These are phyloP conservation scores for Camelus dromedarius DNA, from an alignment of 2,113 vertebrate genomes.

Conservation along the genomic window DNA sequence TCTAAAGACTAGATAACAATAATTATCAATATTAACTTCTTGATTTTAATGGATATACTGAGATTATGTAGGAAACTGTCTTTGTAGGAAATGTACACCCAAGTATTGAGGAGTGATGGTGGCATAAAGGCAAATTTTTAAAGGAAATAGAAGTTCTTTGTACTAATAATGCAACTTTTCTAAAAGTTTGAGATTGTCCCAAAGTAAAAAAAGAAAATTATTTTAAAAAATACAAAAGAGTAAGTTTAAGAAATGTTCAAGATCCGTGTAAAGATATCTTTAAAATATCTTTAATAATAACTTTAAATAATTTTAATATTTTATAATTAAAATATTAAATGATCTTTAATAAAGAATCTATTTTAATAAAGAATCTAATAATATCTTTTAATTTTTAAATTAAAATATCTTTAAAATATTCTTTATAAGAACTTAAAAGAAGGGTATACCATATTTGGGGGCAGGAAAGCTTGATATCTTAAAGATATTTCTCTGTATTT, in stretches of 20 bases:
- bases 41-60: neutral
- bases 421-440: neutral
- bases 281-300: neutral
- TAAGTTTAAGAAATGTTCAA: neutral
- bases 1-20: neutral
- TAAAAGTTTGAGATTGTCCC: neutral
- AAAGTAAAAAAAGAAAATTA: neutral
- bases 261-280: neutral
- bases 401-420: neutral
- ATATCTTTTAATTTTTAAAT: neutral
- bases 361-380: no score
- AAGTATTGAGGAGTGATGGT: neutral
- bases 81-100: neutral
- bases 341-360: no score
- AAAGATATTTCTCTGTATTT: neutral
- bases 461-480: neutral
- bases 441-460: neutral
- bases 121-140: neutral
- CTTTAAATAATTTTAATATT: neutral
- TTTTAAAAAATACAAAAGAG: neutral
- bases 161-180: neutral
- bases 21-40: neutral
- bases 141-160: conserved; percentile 1
- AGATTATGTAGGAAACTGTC: neutral
- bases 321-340: no score